phyloP scores from a whole-genome alignment of 1,140 invertebrate species.

The Trypoxylus dichotomus region DNA sequence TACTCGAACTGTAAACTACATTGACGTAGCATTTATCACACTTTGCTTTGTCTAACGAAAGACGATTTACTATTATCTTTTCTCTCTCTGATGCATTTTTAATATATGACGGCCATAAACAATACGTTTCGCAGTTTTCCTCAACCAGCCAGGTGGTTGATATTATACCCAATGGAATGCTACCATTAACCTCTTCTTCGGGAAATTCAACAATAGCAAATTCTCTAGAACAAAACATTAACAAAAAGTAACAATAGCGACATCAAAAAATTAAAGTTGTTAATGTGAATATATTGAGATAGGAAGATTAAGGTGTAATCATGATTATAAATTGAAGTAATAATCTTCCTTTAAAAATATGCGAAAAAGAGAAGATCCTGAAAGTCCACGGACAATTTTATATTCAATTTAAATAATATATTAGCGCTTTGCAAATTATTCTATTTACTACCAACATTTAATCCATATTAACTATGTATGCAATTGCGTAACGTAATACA shows the following conservation, averaged over 20 bases:
- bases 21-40: conserved; percentile 25
- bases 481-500: no score
- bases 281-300: no score
- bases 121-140: neutral
- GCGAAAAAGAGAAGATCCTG: no score
- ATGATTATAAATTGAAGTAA: conserved; percentile 46
- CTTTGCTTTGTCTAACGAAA: neutral
- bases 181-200: conserved; percentile 22
- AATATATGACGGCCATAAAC: conserved; percentile 19
- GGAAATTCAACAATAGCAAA: conserved; percentile 27
- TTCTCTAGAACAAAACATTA: conserved; percentile 4
- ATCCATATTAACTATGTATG: no score
- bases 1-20: conserved; percentile 24
- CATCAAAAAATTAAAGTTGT: no score
- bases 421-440: no score
- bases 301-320: no score
- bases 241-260: no score
- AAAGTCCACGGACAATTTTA: no score
- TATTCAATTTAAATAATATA: no score
- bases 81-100: conserved; percentile 9
- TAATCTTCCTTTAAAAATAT: no score
- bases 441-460: no score
- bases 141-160: conserved; percentile 4
- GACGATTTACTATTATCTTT: conserved; percentile 1
- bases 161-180: conserved; percentile 16